Evolutionary conservation across 2,888 invertebrate species (phyloP).

Genomic region (Drosophila prolongata): DNA sequence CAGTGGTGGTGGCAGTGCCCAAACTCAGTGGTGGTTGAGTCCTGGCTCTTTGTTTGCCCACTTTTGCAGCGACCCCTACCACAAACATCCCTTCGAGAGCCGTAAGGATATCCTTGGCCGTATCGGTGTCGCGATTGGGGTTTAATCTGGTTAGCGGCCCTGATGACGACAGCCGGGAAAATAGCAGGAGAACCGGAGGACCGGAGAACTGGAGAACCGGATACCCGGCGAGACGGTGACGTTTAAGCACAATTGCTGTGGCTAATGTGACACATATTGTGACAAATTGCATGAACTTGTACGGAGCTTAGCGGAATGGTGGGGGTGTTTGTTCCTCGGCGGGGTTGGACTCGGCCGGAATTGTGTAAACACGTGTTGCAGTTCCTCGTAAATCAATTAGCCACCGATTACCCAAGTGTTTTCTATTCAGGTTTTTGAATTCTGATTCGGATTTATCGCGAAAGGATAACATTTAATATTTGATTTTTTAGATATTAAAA

Average conservation of each 20-base stretch:
- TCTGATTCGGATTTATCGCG: too few relatives aligned
- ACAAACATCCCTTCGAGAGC: slow-evolving; percentile 13
- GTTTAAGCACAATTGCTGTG: slow-evolving; percentile 82
- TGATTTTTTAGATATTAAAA: too few relatives aligned
- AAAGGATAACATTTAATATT: neutral
- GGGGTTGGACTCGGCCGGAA: slow-evolving; percentile 23
- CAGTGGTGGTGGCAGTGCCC: slow-evolving; percentile 2
- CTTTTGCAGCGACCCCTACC: slow-evolving; percentile 35
- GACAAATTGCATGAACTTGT: slow-evolving; percentile 83
- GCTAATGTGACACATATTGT: slow-evolving; percentile 85
- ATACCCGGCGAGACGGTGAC: slow-evolving; percentile 43
- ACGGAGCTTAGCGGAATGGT: slow-evolving; percentile 18
- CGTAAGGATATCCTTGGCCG: slow-evolving; percentile 26
- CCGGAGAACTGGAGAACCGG: neutral
- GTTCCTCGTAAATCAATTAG: slow-evolving; percentile 46
- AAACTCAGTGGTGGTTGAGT: slow-evolving; percentile 49
- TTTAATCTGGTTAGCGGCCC: slow-evolving; percentile 74
- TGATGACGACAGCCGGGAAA: slow-evolving; percentile 51
- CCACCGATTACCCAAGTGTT: slow-evolving; percentile 17
- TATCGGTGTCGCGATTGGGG: slow-evolving; percentile 75
- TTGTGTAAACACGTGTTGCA: slow-evolving; percentile 66
- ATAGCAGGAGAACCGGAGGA: slow-evolving; percentile 2
- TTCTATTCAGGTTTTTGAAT: neutral
- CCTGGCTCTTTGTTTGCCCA: slow-evolving; percentile 58
- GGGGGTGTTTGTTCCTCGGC: slow-evolving; percentile 11